Conservation (phyloP, 2,113 vertebrate species). For the Colossoma macropomum region DNA sequence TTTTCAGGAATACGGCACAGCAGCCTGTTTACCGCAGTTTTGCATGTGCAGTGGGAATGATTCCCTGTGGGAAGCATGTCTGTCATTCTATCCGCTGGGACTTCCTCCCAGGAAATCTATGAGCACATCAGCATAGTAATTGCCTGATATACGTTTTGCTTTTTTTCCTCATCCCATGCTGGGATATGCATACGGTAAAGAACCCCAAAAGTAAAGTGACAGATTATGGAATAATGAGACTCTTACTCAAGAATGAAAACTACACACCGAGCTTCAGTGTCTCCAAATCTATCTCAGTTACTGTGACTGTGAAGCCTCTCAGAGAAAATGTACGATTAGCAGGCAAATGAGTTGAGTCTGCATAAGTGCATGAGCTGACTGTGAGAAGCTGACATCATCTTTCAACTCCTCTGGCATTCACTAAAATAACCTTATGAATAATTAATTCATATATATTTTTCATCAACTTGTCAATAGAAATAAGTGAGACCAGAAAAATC, state of each 20-base stretch:
- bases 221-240: background rate
- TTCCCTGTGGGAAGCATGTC: slow-evolving; percentile 27
- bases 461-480: slow-evolving; percentile 75
- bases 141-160: slow-evolving; percentile 28
- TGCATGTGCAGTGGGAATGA: slow-evolving; percentile 1
- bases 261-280: background rate
- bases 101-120: slow-evolving; percentile 20
- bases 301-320: background rate
- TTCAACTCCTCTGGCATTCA: slow-evolving; percentile 48
- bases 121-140: slow-evolving; percentile 26
- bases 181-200: background rate
- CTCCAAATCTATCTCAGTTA: background rate
- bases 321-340: background rate
- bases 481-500: slow-evolving; percentile 48
- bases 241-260: background rate
- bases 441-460: slow-evolving; percentile 78
- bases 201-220: background rate
- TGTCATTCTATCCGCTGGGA: slow-evolving; percentile 37
- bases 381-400: slow-evolving; percentile 74
- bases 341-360: slow-evolving; percentile 17
- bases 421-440: slow-evolving; percentile 81
- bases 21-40: slow-evolving; percentile 10
- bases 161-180: background rate
- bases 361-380: slow-evolving; percentile 68
- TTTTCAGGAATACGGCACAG: background rate